Conservation (phyloP, 2,797 vertebrate genomes). For the Spinus olivaceus region DNA sequence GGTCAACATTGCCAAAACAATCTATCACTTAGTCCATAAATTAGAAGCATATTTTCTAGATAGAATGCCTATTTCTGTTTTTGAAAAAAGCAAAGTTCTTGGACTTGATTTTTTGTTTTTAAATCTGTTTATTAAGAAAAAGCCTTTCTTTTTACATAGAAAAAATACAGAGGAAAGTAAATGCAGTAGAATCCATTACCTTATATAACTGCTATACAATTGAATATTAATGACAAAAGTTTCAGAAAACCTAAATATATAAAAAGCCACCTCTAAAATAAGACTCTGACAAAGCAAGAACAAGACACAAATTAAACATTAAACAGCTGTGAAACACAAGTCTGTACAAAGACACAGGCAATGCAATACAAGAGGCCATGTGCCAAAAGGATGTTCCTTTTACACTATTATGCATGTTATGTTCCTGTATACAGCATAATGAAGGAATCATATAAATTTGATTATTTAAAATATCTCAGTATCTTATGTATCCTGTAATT, state of each 20-base stretch:
- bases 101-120: not conserved
- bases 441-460: not conserved
- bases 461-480: not conserved
- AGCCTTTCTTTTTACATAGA: conserved; percentile 43
- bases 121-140: conserved; percentile 59
- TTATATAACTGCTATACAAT: conserved; percentile 24
- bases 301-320: not conserved
- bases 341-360: not conserved
- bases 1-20: not conserved
- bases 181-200: not conserved
- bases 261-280: conserved; percentile 26
- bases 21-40: not conserved
- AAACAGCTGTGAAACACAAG: not conserved
- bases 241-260: not conserved
- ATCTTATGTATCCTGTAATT: not conserved
- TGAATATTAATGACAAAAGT: conserved; percentile 6
- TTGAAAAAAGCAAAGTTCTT: conserved; percentile 18
- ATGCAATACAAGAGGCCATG: not conserved
- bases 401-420: not conserved
- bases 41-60: not conserved
- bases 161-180: conserved; percentile 51
- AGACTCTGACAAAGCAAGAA: not conserved
- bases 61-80: not conserved
- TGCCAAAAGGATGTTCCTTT: not conserved
- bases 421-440: not conserved